A percentile compares a stretch with the other conserved stretches of the same genome.
Evolutionary conservation across 2,797 vertebrate species (phyloP).

Genomic region (Micrastur ruficollis): DNA sequence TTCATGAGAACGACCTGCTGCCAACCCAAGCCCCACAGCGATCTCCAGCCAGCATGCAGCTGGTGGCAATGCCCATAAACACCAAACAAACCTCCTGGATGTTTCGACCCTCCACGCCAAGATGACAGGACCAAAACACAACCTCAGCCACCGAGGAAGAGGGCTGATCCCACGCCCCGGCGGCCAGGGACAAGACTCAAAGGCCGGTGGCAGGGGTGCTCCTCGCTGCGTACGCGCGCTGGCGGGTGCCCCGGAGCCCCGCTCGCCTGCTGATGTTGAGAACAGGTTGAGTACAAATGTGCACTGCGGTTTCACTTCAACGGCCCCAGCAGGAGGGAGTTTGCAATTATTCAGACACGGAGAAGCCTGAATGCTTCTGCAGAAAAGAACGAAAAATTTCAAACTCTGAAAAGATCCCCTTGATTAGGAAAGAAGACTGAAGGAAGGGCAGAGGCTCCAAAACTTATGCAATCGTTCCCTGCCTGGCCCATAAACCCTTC

Average conservation of each 20-base stretch:
- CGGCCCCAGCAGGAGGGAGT: neutral
- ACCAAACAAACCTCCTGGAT: neutral
- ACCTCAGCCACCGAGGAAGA: neutral
- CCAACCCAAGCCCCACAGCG: too few species aligned
- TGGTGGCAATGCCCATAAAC: neutral
- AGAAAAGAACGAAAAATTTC: neutral
- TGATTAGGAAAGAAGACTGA: neutral
- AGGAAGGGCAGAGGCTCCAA: neutral
- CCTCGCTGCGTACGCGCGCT: accelerated
- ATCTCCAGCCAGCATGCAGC: neutral
- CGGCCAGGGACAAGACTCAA: neutral
- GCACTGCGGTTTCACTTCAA: neutral
- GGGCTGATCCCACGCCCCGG: neutral
- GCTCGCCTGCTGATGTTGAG: neutral
- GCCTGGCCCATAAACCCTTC: neutral
- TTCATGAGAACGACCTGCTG: neutral
- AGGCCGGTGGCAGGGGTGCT: accelerated
- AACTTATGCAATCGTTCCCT: neutral
- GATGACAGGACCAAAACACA: neutral
- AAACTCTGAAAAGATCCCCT: neutral
- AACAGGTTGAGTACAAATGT: neutral
- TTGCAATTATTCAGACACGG: neutral
- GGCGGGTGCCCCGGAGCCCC: neutral
- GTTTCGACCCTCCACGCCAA: accelerated
- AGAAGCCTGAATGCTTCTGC: neutral